Conservation (phyloP, 2,797 vertebrate species). For the Lagocephalus sceleratus region DNA sequence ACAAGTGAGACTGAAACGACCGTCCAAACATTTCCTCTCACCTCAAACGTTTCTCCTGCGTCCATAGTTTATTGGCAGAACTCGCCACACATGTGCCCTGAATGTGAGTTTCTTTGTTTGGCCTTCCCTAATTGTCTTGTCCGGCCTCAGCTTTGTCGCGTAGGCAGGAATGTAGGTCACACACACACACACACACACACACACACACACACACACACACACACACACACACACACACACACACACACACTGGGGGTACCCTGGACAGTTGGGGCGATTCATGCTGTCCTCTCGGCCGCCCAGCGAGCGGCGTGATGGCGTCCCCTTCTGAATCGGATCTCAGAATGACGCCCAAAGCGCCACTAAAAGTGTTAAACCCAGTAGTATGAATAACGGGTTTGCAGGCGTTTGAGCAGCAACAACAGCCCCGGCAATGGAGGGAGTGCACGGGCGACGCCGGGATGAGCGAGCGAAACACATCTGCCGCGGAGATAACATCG, state of each 20-base stretch:
- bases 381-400: too few relatives aligned
- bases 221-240: too few relatives aligned
- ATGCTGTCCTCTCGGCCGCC: conserved; percentile 13
- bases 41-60: neutral
- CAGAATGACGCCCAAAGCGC: too few relatives aligned
- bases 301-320: neutral
- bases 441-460: too few relatives aligned
- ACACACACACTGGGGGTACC: too few relatives aligned
- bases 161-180: conserved; percentile 67
- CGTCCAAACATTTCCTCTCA: neutral
- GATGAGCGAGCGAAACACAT: too few relatives aligned
- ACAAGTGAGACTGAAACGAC: conserved; percentile 14
- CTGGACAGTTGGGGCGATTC: conserved; percentile 46
- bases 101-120: conserved; percentile 13
- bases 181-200: too few relatives aligned
- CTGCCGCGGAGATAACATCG: too few relatives aligned
- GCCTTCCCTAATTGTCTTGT: conserved; percentile 46
- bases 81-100: neutral
- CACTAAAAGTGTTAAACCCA: too few relatives aligned
- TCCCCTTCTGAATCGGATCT: neutral
- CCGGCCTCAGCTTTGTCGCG: conserved; percentile 51
- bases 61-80: neutral
- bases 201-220: too few relatives aligned
- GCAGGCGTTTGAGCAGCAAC: too few relatives aligned
- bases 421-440: too few relatives aligned